Evolutionary conservation across 1,140 invertebrate species (phyloP), one percentile per base, ranked within the genome.

Genomic region (Vanessa tameamea): DNA sequence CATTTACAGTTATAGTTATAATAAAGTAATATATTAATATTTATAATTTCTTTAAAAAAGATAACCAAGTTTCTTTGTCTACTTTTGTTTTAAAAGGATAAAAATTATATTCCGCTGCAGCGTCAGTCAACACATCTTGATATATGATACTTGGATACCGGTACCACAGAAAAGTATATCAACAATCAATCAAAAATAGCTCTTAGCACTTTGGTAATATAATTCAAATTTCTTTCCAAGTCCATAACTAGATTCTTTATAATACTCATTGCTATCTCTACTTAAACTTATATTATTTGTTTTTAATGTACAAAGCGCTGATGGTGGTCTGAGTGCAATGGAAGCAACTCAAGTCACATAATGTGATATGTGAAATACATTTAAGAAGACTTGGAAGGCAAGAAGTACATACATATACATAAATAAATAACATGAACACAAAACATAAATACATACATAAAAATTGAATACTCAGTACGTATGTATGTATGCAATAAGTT

Each of bases 251-350:
- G 51, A 9, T 53, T 68, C 66, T 47, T 47, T 64, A 12, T 69
- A 69, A 48, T 26, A 59, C 14, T 26, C 43, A 69, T 59, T 61
- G 67, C 43, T 43, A 69, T 26, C 55, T 69, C 16, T 47, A 59
- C 53, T 47, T 69, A 55, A 23, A 55, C 31, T 57, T 69, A 69
- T 5, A 55, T 67, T 67, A 55, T 67, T 68, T 51, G 16, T 68
- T 68, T 57, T 69, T 13, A 48, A 69, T 69, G 26, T 15, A 57
- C 1, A 4, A 43, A 15, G 55, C 67, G 43, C 37, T 47, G 53
- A 61, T 9, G 67, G 67, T 69, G 67, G 67, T 69, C 67, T 59
- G 6, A n/a, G 43, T 59, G 55, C 26, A 61, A 11, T 59, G 23
- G 55, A 59, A 6, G 23, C 4, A 47, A 47, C 9, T 26, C 37